Conservation (phyloP, 2,888 invertebrate species). For the Labia minor region DNA sequence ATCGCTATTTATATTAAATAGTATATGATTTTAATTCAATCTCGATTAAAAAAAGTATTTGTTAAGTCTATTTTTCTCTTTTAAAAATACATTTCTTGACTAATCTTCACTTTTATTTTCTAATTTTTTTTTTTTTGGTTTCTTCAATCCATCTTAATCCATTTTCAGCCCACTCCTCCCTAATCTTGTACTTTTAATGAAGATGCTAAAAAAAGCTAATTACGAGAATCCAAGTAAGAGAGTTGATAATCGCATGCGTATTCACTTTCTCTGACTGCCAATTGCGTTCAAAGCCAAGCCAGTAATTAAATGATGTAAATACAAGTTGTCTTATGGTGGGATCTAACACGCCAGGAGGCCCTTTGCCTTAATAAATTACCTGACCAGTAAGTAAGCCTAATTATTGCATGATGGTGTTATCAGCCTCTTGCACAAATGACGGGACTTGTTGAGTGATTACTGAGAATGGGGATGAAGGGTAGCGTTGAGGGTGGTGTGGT, state of each 20-base stretch:
- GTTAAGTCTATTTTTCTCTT: too few relatives aligned
- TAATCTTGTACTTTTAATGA: too few relatives aligned
- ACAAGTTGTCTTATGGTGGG: neutral
- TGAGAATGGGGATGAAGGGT: neutral
- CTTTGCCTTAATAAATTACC: slow-evolving; percentile 13
- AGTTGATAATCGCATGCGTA: neutral
- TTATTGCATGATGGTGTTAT: slow-evolving; percentile 8
- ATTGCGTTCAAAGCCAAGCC: neutral
- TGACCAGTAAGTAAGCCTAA: neutral
- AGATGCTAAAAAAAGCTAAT: neutral
- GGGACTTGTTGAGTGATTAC: slow-evolving; percentile 13
- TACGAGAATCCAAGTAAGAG: neutral
- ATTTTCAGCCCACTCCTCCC: too few relatives aligned
- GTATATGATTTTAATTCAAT: too few relatives aligned
- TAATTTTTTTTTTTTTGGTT: too few relatives aligned
- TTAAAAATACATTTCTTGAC: too few relatives aligned
- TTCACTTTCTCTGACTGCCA: slow-evolving; percentile 7
- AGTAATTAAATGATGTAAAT: slow-evolving; percentile 13
- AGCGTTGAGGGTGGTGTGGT: neutral
- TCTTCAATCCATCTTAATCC: too few relatives aligned
- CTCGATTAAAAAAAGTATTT: too few relatives aligned
- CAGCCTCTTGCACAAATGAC: neutral
- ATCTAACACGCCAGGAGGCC: neutral
- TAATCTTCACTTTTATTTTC: too few relatives aligned
- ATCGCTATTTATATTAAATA: too few relatives aligned